Conservation (phyloP, 2,797 vertebrate genomes). For the Poecile montanus region DNA sequence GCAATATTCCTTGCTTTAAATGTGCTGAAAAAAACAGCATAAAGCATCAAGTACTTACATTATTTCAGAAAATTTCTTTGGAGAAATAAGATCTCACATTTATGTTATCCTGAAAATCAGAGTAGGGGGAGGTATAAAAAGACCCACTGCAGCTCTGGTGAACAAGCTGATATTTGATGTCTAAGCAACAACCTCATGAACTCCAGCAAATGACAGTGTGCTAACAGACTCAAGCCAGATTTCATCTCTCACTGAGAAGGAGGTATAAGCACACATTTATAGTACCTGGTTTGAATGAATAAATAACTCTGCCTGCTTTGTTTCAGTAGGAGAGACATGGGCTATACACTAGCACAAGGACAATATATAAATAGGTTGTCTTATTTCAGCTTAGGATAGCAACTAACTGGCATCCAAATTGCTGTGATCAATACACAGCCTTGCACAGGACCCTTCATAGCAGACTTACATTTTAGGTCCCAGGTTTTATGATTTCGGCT, state of each 20-base stretch:
- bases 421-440: neutral
- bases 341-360: neutral
- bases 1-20: neutral
- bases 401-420: neutral
- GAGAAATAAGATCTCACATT: neutral
- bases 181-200: neutral
- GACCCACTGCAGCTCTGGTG: neutral
- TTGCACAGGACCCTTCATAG: neutral
- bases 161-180: neutral
- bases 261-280: neutral
- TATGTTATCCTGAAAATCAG: neutral
- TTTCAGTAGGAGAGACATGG: neutral
- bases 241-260: neutral
- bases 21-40: neutral
- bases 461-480: neutral
- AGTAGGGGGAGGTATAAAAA: rapidly evolving
- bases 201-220: neutral
- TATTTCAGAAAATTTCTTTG: neutral
- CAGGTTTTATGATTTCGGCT: neutral
- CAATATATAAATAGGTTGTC: neutral
- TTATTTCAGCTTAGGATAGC: neutral
- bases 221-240: neutral
- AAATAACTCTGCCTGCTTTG: neutral
- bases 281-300: neutral
- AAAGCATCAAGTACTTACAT: neutral